Conservation (phyloP, 2,797 vertebrate species). For the Limnodromus scolopaceus region DNA sequence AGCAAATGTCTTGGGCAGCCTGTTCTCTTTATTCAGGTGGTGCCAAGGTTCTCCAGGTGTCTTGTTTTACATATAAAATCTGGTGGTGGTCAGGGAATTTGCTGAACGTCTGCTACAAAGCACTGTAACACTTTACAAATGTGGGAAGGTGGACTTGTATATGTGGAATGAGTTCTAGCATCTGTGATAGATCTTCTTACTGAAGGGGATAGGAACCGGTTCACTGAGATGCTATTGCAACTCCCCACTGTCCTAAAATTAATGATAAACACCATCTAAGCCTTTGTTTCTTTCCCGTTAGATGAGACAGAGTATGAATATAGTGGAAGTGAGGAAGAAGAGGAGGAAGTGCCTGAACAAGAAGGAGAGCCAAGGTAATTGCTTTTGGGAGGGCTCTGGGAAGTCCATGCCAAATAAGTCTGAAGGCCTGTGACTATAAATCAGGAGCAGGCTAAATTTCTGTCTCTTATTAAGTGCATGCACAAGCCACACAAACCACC, state of each 20-base stretch:
- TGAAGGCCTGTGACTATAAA: background rate
- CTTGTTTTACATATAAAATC: background rate
- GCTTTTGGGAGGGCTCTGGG: background rate
- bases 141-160: background rate
- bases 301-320: constrained; percentile 99
- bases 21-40: background rate
- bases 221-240: background rate
- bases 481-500: background rate
- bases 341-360: constrained; percentile 96
- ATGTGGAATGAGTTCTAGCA: background rate
- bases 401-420: background rate
- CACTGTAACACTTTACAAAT: background rate
- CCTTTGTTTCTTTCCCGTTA: constrained; percentile 61
- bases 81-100: background rate
- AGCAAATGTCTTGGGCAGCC: background rate
- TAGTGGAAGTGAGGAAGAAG: constrained; percentile 98
- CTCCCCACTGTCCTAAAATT: background rate
- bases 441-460: background rate
- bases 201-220: background rate
- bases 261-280: background rate
- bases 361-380: constrained; percentile 96
- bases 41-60: background rate
- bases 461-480: background rate
- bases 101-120: background rate
- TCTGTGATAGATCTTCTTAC: background rate